Evolutionary conservation across 2,797 vertebrate species (phyloP).

Genomic region (Danio jaintianensis): DNA sequence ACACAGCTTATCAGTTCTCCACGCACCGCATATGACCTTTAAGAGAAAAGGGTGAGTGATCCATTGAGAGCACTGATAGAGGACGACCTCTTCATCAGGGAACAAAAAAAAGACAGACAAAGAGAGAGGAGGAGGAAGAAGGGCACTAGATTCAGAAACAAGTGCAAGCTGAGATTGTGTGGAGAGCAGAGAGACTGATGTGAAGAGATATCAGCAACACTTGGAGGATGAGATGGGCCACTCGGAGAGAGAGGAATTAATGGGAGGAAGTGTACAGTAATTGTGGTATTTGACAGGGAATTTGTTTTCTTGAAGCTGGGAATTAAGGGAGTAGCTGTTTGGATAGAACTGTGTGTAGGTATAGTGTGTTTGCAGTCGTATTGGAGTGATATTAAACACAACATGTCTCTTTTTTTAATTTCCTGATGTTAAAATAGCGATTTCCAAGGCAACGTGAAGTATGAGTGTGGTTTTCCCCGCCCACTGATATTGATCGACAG

Average conservation of each 20-base stretch:
- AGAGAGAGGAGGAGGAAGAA: conserved; percentile 46
- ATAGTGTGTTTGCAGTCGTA: too few species aligned
- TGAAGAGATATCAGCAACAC: neutral
- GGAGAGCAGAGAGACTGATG: conserved; percentile 12
- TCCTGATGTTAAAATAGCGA: too few species aligned
- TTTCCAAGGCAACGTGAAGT: too few species aligned
- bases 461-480: too few species aligned
- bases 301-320: neutral
- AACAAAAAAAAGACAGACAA: conserved; percentile 33
- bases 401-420: too few species aligned
- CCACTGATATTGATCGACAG: too few species aligned
- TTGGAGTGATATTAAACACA: too few species aligned
- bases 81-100: conserved; percentile 74
- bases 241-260: neutral
- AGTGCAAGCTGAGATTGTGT: conserved; percentile 22
- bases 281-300: neutral
- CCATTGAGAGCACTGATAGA: conserved; percentile 68
- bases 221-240: neutral
- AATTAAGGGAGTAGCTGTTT: neutral
- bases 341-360: too few species aligned
- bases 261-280: neutral
- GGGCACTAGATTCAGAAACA: conserved; percentile 22
- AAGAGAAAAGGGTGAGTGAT: conserved; percentile 68
- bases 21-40: conserved; percentile 72
- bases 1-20: conserved; percentile 66